These are phyloP conservation scores for Scopus umbretta DNA, from an alignment of 2,113 vertebrate genomes.

Conservation along the genomic window DNA sequence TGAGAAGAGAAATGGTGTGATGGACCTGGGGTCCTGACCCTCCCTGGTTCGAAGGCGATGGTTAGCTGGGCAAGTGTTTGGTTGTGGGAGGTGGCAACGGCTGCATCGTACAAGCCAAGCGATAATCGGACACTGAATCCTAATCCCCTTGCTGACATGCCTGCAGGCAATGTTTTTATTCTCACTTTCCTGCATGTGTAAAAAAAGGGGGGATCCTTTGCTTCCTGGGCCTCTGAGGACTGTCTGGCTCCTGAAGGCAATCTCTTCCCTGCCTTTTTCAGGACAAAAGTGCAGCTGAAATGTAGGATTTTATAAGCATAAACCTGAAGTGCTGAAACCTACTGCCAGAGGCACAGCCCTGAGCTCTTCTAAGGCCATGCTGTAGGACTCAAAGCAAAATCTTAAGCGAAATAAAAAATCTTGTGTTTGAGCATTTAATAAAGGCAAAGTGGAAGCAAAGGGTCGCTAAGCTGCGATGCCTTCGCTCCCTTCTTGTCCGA, in stretches of 20 bases:
- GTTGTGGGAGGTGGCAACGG: neutral
- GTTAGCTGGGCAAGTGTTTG: neutral
- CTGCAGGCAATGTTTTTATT: conserved; percentile 42
- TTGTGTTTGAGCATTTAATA: neutral
- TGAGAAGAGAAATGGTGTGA: neutral
- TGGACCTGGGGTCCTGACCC: neutral
- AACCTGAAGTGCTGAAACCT: neutral
- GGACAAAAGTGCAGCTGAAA: neutral
- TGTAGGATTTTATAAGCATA: neutral
- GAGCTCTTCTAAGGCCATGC: neutral
- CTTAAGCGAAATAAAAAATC: neutral
- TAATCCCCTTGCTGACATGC: conserved; percentile 24
- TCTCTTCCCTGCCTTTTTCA: neutral
- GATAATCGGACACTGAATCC: neutral
- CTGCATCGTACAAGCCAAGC: neutral
- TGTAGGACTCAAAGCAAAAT: neutral
- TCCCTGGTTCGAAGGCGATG: neutral
- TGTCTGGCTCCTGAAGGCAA: neutral
- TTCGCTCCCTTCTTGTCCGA: neutral
- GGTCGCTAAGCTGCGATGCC: neutral
- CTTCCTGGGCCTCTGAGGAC: neutral
- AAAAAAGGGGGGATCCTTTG: neutral
- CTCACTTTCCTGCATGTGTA: neutral
- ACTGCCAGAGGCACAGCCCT: neutral
- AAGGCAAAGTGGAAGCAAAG: neutral